Evolutionary conservation across 2,797 vertebrate genomes (phyloP), one percentile per base, ranked within the genome.

Genomic region (Cuniculus paca): DNA sequence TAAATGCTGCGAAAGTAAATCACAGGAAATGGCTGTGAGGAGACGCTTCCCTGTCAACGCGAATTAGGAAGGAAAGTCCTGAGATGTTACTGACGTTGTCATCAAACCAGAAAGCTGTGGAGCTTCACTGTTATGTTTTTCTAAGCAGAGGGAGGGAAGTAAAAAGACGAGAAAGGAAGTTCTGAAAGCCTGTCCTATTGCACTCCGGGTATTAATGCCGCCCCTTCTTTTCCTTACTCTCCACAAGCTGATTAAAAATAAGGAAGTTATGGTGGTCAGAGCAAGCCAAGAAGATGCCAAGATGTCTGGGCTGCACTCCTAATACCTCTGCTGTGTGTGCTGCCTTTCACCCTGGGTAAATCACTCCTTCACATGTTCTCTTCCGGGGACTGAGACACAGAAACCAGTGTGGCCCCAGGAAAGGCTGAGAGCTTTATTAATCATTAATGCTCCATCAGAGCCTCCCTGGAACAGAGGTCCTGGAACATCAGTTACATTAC

Each of bases 201-300:
- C 63, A 97, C 65, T 88, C 77, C 60, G n/a, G 39, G 85, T 94
- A 74, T 63, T 93, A 96, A 95, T 20, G 77, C 4, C 28, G 54
- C 42, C 77, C 34, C 79, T 74, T 82, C 34, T 54, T 95, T 68
- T 56, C 90, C 87, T 93, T 0, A 1, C 9, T 84, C 39, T 79
- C 80, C 22, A 85, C 11, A 91, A 78, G 48, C 28, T 86, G 80
- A 95, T 90, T 93, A 97, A 82, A 88, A 90, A 95, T n/a, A 92
- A 90, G 85, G 72, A 97, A 94, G 61, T 70, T 72, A 28, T 0
- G 39, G 70, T 70, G 94, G 89, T 65, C 22, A 86, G 83, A 63
- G 87, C 39, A 45, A 88, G 54, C 61, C 0, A 0, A 20, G 80
- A 85, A 60, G 78, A 88, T 22, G 56, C 28, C 34, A 68, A 2